Evolutionary conservation across 2,113 vertebrate genomes (phyloP).

Genomic region (Lepus timidus): DNA sequence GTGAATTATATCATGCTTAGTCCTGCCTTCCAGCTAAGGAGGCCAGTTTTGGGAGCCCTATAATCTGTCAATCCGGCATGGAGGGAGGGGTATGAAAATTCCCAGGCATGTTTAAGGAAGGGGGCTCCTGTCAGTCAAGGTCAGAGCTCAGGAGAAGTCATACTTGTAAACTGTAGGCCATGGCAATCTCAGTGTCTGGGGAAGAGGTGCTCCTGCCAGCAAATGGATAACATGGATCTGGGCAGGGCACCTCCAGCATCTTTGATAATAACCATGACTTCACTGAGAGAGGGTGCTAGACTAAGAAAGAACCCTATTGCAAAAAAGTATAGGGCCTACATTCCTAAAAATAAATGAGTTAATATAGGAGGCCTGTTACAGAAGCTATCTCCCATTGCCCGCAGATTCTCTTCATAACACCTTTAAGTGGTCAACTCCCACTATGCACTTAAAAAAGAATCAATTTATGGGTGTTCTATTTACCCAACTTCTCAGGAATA

Average conservation of each 20-base stretch:
- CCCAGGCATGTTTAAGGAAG: not conserved
- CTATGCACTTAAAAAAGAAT: constrained; percentile 14
- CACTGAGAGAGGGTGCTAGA: not conserved
- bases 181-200: not conserved
- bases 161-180: not conserved
- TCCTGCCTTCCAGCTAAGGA: not conserved
- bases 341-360: constrained; percentile 37
- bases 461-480: not conserved
- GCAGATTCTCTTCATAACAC: constrained; percentile 4
- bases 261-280: not conserved
- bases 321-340: not conserved
- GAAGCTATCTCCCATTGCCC: not conserved
- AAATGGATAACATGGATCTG: not conserved
- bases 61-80: not conserved
- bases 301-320: not conserved
- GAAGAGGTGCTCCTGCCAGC: not conserved
- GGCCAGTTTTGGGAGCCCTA: not conserved
- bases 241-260: not conserved
- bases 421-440: constrained; percentile 15
- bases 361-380: not conserved
- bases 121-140: not conserved
- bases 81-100: not conserved
- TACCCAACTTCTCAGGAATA: constrained; percentile 26
- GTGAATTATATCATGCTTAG: not conserved
- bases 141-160: not conserved